A percentile compares a stretch with the other conserved stretches of the same genome.
Evolutionary conservation across 1,140 invertebrate species (phyloP).

Genomic region (Calliopsis andreniformis): DNA sequence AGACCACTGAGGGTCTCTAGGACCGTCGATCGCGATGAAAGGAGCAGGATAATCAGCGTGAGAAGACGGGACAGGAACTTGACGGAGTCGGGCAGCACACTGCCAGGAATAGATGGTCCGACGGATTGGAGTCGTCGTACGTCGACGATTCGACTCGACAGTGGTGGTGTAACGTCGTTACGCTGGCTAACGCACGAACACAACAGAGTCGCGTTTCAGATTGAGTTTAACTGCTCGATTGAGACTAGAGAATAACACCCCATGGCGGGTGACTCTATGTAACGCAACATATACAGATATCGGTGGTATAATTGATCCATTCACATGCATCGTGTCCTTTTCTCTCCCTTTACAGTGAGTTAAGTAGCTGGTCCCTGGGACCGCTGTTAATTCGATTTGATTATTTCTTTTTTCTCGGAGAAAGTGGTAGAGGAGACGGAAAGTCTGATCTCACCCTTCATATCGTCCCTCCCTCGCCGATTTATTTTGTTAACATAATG

Average conservation of each 20-base stretch:
- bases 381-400: not conserved
- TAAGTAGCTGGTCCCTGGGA: not conserved
- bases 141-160: conserved; percentile 69
- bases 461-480: too few species aligned
- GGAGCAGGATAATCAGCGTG: conserved; percentile 43
- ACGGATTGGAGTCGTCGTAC: conserved; percentile 67
- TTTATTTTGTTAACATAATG: too few species aligned
- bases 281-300: not conserved
- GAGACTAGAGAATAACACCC: conserved; percentile 56
- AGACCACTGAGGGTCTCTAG: not conserved
- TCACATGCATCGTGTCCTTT: not conserved
- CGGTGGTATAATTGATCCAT: conserved; percentile 31
- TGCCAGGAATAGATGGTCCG: conserved; percentile 79
- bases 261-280: not conserved
- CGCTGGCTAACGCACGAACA: conserved; percentile 53
- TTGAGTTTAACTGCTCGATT: conserved; percentile 65
- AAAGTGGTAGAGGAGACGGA: too few species aligned
- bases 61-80: conserved; percentile 67
- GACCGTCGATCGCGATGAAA: not conserved
- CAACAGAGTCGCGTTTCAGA: conserved; percentile 59
- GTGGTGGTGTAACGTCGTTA: conserved; percentile 48
- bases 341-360: not conserved
- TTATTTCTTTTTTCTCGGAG: too few species aligned
- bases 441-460: too few species aligned
- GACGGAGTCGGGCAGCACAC: conserved; percentile 73